Conservation (phyloP, 1,140 invertebrate species). For the Drosophila sproati region DNA sequence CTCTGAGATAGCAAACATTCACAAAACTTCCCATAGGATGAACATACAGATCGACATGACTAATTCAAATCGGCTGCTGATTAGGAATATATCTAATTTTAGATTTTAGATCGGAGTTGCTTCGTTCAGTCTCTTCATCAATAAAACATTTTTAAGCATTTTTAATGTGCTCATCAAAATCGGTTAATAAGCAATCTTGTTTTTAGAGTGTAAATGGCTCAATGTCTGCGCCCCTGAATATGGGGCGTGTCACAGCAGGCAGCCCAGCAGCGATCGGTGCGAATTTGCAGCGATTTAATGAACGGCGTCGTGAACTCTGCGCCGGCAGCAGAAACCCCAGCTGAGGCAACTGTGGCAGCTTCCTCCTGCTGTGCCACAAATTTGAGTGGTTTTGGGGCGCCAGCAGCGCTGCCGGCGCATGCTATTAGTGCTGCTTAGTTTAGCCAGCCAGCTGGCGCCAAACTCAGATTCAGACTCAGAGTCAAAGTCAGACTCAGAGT, state of each 20-base stretch:
- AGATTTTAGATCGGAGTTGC: too few relatives aligned
- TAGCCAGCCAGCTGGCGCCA: slow-evolving; percentile 35
- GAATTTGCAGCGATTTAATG: slow-evolving; percentile 51
- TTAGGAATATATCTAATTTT: too few relatives aligned
- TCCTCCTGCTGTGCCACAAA: slow-evolving; percentile 44
- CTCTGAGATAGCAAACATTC: too few relatives aligned
- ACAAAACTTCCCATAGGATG: too few relatives aligned
- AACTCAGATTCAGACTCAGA: background rate
- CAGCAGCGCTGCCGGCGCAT: slow-evolving; percentile 71
- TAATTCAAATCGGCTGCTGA: too few relatives aligned
- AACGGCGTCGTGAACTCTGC: slow-evolving; percentile 49
- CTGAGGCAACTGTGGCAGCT: background rate
- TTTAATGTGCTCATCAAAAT: too few relatives aligned
- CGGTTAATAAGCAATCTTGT: too few relatives aligned
- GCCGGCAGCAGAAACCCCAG: background rate
- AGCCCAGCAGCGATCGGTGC: slow-evolving; percentile 41
- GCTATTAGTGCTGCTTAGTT: slow-evolving; percentile 7
- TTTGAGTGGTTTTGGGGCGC: slow-evolving; percentile 73
- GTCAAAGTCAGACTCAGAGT: too few relatives aligned
- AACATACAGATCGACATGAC: too few relatives aligned
- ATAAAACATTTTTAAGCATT: too few relatives aligned
- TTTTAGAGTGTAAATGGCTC: slow-evolving; percentile 31
- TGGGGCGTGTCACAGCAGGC: slow-evolving; percentile 58
- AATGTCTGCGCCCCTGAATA: slow-evolving; percentile 47
- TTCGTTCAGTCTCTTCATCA: too few relatives aligned